Percentiles rank a stretch among this genome's conserved stretches.
Conservation (phyloP, 2,797 vertebrate genomes). For the Pangasius krempfi region DNA sequence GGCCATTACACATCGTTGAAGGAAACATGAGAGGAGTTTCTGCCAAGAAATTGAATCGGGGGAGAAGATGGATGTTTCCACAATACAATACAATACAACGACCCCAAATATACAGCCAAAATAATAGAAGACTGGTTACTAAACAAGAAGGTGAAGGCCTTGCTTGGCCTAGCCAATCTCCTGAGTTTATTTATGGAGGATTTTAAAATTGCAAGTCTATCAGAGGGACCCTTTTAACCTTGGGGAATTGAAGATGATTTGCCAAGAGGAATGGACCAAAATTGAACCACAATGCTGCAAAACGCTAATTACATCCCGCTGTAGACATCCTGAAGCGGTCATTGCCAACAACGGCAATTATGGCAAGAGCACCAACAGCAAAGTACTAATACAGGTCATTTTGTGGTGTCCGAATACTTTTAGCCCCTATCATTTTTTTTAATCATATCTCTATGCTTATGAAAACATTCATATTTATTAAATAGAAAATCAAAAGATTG, state of each 20-base stretch:
- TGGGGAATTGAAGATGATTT: not conserved
- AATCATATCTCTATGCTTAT: not conserved
- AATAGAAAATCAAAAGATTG: not conserved
- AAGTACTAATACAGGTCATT: not conserved
- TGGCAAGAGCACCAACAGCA: not conserved
- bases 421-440: not conserved
- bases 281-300: not conserved
- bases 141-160: not conserved
- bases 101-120: not conserved
- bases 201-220: not conserved
- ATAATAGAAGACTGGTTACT: not conserved
- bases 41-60: not conserved
- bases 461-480: not conserved
- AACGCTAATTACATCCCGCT: not conserved
- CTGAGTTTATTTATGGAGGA: not conserved
- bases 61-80: not conserved
- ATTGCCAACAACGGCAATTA: not conserved
- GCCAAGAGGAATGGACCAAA: not conserved
- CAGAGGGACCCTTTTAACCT: not conserved
- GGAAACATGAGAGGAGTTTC: not conserved
- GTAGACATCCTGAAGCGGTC: not conserved
- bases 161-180: not conserved
- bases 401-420: not conserved
- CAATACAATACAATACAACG: not conserved
- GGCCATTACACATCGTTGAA: not conserved